Base-by-base conservation (phyloP, 35 echinoderm and acorn worm genomes). In the Eucidaris tribuloides region DNA sequence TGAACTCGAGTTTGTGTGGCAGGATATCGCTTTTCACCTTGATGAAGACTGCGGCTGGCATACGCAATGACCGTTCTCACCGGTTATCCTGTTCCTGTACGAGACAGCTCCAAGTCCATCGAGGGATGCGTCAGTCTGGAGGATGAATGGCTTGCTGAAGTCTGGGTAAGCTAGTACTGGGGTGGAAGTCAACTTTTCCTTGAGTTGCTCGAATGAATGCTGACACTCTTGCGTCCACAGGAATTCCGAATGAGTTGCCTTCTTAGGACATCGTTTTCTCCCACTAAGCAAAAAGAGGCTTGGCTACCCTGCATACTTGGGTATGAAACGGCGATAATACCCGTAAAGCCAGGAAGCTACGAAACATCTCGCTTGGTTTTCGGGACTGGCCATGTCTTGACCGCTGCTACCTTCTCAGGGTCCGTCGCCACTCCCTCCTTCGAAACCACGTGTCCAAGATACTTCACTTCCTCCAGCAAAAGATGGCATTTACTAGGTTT, bases 401-500 rank as follows among this genome's bases (percentile, higher is more conserved):
- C 49, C 13, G 83, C 65, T 34, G 50, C 33, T 34, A 54, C 32
- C 33, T 78, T 85, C 18, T 81, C 77, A 7, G 76, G 78, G 33
- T 88, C 86, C 35, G 86, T 88, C 1, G 77, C 77, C 36, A 88
- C 58, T 45, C 79, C 86, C 56, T 79, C 13, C 19, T 39, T 31
- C 29, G 77, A 88, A 2, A 88, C 86, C 20, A 82, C 55, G 78
- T 88, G 86, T 1, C 86, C 60, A 65, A 88, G 65, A 45, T 88
- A 88, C 19, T 41, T 65, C 2, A 88, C 52, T 63, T 88, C 39
- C 34, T 81, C 34, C 87, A 65, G 76, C 29, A 88, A 80, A 19
- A 82, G 61, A 82, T 81, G 77, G 38, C 77, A 88, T 35, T 88
- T 89, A n/a, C 52, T 24, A 43, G 85, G 74, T 65, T 79, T 82